These are phyloP conservation scores for Caloenas nicobarica DNA, from an alignment of 2,113 vertebrate species.

Conservation along the genomic window DNA sequence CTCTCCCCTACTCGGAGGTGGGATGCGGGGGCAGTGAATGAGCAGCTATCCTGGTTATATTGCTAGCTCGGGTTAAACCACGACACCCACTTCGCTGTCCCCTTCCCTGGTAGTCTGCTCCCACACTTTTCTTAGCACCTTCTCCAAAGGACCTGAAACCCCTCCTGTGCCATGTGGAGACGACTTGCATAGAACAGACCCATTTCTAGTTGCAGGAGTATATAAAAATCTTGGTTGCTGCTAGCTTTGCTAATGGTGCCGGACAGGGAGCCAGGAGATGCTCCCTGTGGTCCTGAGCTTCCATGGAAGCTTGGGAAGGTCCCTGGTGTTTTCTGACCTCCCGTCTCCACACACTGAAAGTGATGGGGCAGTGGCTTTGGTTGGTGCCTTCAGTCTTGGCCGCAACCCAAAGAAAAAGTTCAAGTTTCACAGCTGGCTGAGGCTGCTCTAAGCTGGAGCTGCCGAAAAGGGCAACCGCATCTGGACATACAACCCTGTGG, in stretches of 20 bases:
- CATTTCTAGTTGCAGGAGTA: not conserved
- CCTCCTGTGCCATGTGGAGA: accelerated
- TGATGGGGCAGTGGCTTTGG: not conserved
- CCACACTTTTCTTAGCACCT: not conserved
- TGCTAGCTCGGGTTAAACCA: too few relatives aligned
- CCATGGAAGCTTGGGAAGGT: not conserved
- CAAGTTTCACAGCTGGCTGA: not conserved
- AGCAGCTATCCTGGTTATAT: too few relatives aligned
- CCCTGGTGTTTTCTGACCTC: not conserved
- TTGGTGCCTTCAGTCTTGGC: not conserved
- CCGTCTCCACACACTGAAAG: accelerated
- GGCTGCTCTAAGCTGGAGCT: not conserved
- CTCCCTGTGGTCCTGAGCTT: not conserved
- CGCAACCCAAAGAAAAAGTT: not conserved
- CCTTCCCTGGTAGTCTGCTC: not conserved
- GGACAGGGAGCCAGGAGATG: not conserved
- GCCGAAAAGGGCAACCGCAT: not conserved
- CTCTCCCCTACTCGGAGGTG: too few relatives aligned
- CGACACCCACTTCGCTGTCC: too few relatives aligned
- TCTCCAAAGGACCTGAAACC: not conserved
- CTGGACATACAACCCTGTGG: accelerated
- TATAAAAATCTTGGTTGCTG: not conserved
- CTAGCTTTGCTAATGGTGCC: not conserved
- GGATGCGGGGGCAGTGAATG: too few relatives aligned
- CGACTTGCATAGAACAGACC: not conserved